phyloP scores from a whole-genome alignment of 2,888 invertebrate species.

The Clivina fossor region DNA sequence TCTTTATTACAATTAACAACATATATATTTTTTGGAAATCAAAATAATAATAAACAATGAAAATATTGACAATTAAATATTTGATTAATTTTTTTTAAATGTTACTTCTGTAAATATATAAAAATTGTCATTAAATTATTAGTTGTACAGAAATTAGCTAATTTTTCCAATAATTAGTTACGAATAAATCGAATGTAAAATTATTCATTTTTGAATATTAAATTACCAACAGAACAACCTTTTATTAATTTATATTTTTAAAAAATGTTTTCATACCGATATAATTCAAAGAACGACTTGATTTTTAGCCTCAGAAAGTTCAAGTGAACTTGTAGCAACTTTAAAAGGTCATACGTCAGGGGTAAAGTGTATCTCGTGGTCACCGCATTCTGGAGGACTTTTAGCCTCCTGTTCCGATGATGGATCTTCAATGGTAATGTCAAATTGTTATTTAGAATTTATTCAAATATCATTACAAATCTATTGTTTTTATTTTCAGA shows the following conservation, averaged over 20 bases:
- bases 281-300: background rate
- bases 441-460: background rate
- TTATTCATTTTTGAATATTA: too few species aligned
- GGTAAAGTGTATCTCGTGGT: conserved; percentile 67
- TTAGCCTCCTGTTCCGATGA: conserved; percentile 73
- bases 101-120: too few species aligned
- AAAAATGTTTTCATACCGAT: background rate
- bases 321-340: conserved; percentile 18
- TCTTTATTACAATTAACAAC: too few species aligned
- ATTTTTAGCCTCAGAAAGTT: conserved; percentile 39
- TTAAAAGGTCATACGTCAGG: conserved; percentile 56
- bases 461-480: conserved; percentile 15
- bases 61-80: too few species aligned
- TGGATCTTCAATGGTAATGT: conserved; percentile 58
- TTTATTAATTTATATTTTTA: background rate
- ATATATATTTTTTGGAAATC: too few species aligned
- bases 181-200: too few species aligned
- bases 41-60: too few species aligned
- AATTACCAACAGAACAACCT: background rate
- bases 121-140: too few species aligned
- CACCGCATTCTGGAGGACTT: conserved; percentile 64
- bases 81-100: too few species aligned
- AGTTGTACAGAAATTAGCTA: too few species aligned
- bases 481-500: conserved; percentile 53
- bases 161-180: too few species aligned